These are phyloP conservation scores for Sebastes reedi DNA, from an alignment of 2,797 vertebrate species.

Conservation along the genomic window DNA sequence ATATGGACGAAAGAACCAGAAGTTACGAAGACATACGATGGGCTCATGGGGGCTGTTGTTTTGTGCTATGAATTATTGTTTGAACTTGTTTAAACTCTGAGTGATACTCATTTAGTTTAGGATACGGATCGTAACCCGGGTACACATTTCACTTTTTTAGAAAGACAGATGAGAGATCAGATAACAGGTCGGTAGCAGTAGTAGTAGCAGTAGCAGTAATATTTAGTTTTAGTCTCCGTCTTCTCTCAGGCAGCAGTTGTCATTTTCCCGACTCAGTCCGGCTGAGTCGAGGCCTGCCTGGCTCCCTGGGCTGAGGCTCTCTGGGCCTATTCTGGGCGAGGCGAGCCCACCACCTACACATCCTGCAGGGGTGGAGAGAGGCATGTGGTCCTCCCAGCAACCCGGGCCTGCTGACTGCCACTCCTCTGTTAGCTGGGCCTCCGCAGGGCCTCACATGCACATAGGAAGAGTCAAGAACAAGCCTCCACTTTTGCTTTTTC, in stretches of 20 bases:
- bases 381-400: constrained; percentile 82
- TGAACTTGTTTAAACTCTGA: background rate
- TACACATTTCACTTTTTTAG: background rate
- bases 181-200: too few species aligned
- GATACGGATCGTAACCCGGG: background rate
- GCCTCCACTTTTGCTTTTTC: constrained; percentile 4
- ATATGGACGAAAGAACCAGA: background rate
- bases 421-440: constrained; percentile 67
- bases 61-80: background rate
- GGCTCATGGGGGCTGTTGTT: background rate
- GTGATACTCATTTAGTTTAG: background rate
- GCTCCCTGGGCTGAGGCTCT: constrained; percentile 69
- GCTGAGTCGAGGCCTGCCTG: constrained; percentile 63
- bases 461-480: constrained; percentile 48
- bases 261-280: constrained; percentile 14
- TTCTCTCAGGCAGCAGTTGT: constrained; percentile 30
- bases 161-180: background rate
- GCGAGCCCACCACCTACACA: constrained; percentile 85
- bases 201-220: background rate
- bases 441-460: constrained; percentile 62
- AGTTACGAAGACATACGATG: background rate
- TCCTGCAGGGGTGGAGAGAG: constrained; percentile 86
- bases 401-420: constrained; percentile 76
- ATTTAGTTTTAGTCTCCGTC: background rate
- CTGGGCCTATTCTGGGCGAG: constrained; percentile 81